These are phyloP conservation scores for Oreochromis tanganicae DNA, from an alignment of 2,113 vertebrate genomes.

Conservation along the genomic window DNA sequence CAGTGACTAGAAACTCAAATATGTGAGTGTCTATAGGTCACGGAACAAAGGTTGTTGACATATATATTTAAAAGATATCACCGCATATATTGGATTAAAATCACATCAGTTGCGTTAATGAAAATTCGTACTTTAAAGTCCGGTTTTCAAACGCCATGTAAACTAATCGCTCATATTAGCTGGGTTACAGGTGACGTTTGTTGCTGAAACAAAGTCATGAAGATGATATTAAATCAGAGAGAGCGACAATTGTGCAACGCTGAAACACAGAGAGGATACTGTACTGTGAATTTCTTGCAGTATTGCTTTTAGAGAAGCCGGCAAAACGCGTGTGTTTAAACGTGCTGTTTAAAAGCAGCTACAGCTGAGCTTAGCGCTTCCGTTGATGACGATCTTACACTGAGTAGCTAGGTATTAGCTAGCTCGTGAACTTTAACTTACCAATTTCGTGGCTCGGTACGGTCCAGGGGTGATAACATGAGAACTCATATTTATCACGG, in stretches of 20 bases:
- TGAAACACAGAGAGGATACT: background rate
- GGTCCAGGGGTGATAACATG: slow-evolving; percentile 57
- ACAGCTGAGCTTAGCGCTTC: background rate
- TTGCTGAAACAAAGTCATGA: background rate
- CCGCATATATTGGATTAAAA: background rate
- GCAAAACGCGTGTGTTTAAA: background rate
- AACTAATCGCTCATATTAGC: background rate
- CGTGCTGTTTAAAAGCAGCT: background rate
- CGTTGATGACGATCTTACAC: background rate
- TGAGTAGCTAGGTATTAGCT: background rate
- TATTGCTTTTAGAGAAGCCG: background rate
- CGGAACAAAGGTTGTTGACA: background rate
- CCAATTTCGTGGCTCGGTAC: slow-evolving; percentile 57
- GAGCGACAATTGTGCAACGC: background rate
- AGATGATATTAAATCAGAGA: background rate
- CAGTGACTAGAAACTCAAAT: background rate
- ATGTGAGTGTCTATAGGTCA: background rate
- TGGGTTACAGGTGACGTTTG: background rate
- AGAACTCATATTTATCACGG: slow-evolving; percentile 33
- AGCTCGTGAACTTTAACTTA: background rate
- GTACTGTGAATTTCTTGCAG: background rate
- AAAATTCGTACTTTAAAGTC: background rate
- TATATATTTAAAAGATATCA: background rate
- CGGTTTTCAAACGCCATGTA: background rate
- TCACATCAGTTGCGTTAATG: background rate